Base-by-base conservation (phyloP, 2,113 vertebrate genomes). In the Pseudorasbora parva region DNA sequence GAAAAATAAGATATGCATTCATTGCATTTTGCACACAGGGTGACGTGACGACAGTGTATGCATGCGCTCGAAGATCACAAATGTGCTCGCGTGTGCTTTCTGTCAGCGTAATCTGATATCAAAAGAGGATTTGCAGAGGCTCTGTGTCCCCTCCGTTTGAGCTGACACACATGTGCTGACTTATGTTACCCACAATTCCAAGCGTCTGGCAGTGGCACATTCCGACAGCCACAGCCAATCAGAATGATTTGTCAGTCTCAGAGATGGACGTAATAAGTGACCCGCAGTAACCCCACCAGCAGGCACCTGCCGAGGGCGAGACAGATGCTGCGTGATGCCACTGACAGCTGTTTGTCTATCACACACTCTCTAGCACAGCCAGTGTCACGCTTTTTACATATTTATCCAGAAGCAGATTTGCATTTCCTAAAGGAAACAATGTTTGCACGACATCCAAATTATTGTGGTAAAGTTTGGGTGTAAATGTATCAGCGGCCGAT, bases 241-340 rank as follows among this genome's bases (percentile, higher is more conserved):
- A 81, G 64, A 81, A 78, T 62, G n/a, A 27, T 2, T 15, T 12
- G 45, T 37, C 25, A 33, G 51, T 57, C 37, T 57, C 45, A 56
- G 51, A 54, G 51, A 19, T 57, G 57, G 76, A 60, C 37, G 14
- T 78, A 62, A 78, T 43, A 62, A 41, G 11, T 62, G 37, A 45
- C 37, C 57, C n/a, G 3, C 57, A 2, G 41, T 78, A 47, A 78
- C 77, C 77, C 41, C 57, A 12, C n/a, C 77, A 78, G 77, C 57
- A 64, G 77, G 56, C 82, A 47, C 45, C 81, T 66, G 87, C 57
- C 11, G 57, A 23, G 76, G 14, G 56, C 56, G 21, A 78, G 87
- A 87, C 86, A 91, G 91, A 90, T 90, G 91, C 84, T 82, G 90
- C 86, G 82, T 84, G 86, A 84, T 62, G 84, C 84, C 59, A 72